Conservation (phyloP, 2,113 vertebrate species). For the Henicopernis longicauda region DNA sequence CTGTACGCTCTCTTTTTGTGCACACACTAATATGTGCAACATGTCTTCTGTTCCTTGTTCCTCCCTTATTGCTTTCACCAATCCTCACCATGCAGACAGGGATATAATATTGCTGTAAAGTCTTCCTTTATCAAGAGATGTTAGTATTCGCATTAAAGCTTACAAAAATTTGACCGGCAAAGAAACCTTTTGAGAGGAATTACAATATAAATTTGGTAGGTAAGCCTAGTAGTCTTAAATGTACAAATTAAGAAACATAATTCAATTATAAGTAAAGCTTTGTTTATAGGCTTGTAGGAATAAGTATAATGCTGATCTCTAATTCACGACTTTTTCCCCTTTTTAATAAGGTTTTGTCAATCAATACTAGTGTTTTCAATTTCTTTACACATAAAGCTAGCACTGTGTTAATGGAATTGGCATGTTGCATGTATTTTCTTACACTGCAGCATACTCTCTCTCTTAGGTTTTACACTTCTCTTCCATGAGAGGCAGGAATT, state of each 20-base stretch:
- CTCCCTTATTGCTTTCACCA: background rate
- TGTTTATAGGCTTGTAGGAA: background rate
- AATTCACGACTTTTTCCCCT: background rate
- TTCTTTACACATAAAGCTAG: no score
- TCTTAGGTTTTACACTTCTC: background rate
- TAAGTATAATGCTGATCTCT: background rate
- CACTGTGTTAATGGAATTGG: no score
- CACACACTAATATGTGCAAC: fast-evolving
- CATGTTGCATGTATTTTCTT: fast-evolving
- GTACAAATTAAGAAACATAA: background rate
- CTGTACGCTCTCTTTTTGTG: background rate
- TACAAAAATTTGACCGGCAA: background rate
- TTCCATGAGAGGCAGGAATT: background rate
- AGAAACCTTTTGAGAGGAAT: background rate
- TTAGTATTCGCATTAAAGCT: background rate
- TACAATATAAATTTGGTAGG: background rate
- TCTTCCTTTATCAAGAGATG: background rate
- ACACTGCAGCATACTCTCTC: no score
- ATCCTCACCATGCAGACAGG: no score
- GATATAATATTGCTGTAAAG: background rate
- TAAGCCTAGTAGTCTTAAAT: background rate
- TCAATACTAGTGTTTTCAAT: fast-evolving
- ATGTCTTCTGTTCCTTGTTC: background rate
- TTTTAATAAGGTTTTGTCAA: background rate
- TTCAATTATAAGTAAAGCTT: background rate